A percentile compares a stretch with the other conserved stretches of the same genome.
These are phyloP conservation scores for Phacellophora camtschatica DNA, from an alignment of 30 jellyfish, hydroid and myxozoan species.

Conservation along the genomic window DNA sequence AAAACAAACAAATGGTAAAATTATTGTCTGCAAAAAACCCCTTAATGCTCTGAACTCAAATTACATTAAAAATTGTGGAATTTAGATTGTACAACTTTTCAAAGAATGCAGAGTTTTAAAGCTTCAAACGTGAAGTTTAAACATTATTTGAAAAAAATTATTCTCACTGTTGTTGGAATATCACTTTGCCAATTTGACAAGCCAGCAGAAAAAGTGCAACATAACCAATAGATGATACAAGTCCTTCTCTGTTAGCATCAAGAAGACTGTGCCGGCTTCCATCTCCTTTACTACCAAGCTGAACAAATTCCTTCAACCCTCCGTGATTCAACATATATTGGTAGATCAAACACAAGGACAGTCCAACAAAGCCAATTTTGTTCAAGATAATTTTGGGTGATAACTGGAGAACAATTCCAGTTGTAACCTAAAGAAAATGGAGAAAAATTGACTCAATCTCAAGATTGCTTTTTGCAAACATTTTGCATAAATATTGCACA, in stretches of 20 bases:
- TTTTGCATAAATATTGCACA: too few relatives aligned
- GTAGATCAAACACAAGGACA: constrained; percentile 11
- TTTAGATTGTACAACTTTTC: too few relatives aligned
- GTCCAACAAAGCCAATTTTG: constrained; percentile 12
- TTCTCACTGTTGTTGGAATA: constrained; percentile 29
- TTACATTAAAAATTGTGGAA: too few relatives aligned
- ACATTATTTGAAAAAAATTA: not conserved
- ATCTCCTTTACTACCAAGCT: constrained; percentile 59
- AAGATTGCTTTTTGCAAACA: too few relatives aligned
- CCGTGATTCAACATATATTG: constrained; percentile 31
- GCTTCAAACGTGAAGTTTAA: too few relatives aligned
- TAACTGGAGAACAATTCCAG: not conserved
- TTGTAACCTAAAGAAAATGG: constrained; percentile 11
- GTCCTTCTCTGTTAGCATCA: constrained; percentile 96
- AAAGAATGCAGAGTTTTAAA: too few relatives aligned
- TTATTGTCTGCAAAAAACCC: not conserved
- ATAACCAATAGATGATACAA: constrained; percentile 67
- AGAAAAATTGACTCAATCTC: not conserved
- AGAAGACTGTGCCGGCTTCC: constrained; percentile 44
- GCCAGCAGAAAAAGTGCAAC: constrained; percentile 61
- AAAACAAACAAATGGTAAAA: not conserved
- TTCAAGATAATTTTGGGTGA: not conserved
- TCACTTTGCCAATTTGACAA: constrained; percentile 51
- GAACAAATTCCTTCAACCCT: constrained; percentile 53
- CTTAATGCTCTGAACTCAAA: not conserved